Conservation (phyloP, 2,113 vertebrate species). For the Pavo muticus region DNA sequence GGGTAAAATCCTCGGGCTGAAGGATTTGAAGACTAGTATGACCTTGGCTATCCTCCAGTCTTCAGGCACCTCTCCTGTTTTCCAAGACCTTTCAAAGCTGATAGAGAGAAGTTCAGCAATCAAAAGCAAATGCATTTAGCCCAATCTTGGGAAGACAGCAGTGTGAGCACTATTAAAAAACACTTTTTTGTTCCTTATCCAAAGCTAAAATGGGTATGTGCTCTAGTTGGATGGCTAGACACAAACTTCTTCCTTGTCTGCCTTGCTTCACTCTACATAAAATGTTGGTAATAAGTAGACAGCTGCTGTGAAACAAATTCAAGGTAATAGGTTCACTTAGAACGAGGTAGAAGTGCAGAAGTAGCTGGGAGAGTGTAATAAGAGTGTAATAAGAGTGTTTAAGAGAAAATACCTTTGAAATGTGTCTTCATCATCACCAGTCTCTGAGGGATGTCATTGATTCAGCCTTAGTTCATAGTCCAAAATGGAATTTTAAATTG, state of each 20-base stretch:
- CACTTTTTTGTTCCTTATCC: background rate
- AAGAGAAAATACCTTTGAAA: background rate
- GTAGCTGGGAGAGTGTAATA: background rate
- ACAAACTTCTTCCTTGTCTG: background rate
- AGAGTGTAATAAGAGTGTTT: background rate
- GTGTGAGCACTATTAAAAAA: background rate
- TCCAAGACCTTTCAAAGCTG: no score
- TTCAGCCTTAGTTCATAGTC: background rate
- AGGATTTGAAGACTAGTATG: background rate
- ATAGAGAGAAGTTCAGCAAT: no score
- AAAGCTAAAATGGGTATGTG: background rate
- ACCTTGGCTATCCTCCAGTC: no score
- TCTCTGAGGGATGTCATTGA: background rate
- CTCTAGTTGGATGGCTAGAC: background rate
- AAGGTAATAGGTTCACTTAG: background rate
- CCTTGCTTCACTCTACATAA: background rate
- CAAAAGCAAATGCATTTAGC: background rate
- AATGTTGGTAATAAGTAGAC: background rate
- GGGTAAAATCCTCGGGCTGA: background rate
- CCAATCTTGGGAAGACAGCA: conserved; percentile 13
- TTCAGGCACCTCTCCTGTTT: no score
- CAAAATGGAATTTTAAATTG: conserved; percentile 9
- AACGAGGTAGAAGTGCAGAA: background rate
- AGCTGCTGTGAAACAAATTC: background rate
- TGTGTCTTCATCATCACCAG: background rate